phyloP scores from a whole-genome alignment of 2,113 vertebrate genomes.

The Azemiops feae region DNA sequence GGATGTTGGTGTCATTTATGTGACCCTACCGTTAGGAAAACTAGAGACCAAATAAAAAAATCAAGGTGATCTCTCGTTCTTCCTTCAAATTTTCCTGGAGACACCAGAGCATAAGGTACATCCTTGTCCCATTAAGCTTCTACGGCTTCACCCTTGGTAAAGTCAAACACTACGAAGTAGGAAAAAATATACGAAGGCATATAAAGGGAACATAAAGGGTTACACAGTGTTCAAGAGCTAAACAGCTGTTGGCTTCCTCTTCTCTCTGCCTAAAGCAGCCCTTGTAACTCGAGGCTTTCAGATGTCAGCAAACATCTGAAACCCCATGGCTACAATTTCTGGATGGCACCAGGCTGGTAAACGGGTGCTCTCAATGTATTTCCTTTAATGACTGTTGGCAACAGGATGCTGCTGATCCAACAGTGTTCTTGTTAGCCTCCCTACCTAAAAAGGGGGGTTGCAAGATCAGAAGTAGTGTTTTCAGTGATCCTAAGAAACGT shows the following conservation, averaged over 20 bases:
- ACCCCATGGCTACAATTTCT: not conserved
- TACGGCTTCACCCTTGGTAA: not conserved
- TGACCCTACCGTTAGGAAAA: not conserved
- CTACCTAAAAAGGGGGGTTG: not conserved
- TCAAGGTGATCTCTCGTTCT: not conserved
- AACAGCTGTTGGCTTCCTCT: not conserved
- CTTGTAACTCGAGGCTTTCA: not conserved
- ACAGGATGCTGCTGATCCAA: not conserved
- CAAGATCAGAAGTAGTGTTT: not conserved
- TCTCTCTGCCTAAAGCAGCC: not conserved
- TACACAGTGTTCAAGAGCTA: not conserved
- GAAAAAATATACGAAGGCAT: not conserved
- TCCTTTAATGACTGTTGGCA: not conserved
- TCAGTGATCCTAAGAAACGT: not conserved
- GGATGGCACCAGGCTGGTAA: not conserved
- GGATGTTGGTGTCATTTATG: not conserved
- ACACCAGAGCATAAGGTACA: not conserved
- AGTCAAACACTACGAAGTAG: not conserved
- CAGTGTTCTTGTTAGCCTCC: not conserved
- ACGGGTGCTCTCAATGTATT: not conserved
- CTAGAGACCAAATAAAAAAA: not conserved
- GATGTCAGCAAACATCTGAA: not conserved
- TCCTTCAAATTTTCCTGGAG: not conserved
- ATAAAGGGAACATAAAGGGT: not conserved
- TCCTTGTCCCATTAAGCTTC: not conserved